Evolutionary conservation across 2,888 invertebrate species (phyloP).

Genomic region (Syrista parreyssii): DNA sequence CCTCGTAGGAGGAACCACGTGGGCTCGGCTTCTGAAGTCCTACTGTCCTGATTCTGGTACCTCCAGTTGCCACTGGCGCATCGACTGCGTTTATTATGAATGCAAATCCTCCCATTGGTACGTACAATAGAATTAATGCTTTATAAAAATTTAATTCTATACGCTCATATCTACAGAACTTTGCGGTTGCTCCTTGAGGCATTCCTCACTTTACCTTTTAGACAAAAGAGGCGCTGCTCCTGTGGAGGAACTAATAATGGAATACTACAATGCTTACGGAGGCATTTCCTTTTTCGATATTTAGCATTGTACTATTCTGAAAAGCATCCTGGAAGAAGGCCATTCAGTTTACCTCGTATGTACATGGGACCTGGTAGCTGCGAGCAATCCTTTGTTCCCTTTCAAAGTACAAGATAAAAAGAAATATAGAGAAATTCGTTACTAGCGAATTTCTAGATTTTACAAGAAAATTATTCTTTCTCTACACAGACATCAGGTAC

Average conservation of each 20-base stretch:
- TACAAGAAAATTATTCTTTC: background rate
- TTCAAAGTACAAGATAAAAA: background rate
- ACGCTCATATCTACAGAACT: background rate
- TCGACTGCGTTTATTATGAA: background rate
- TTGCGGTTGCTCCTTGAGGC: background rate
- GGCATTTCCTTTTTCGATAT: background rate
- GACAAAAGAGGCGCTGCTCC: background rate
- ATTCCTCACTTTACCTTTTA: background rate
- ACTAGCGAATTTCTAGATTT: background rate
- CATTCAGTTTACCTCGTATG: background rate
- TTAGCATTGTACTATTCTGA: background rate
- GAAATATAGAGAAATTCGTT: background rate
- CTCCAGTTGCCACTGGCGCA: background rate
- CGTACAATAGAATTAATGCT: background rate
- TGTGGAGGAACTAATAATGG: background rate
- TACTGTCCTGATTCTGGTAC: background rate
- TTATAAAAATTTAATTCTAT: background rate
- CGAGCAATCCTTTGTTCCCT: background rate
- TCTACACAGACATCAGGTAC: background rate
- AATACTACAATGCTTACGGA: background rate
- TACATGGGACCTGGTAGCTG: background rate
- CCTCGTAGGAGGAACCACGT: background rate
- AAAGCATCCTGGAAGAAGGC: background rate
- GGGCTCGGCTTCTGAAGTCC: background rate
- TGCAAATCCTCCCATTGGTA: background rate